These are phyloP conservation scores for Dendrolimus punctatus DNA, from an alignment of 1,140 invertebrate species.

Conservation along the genomic window DNA sequence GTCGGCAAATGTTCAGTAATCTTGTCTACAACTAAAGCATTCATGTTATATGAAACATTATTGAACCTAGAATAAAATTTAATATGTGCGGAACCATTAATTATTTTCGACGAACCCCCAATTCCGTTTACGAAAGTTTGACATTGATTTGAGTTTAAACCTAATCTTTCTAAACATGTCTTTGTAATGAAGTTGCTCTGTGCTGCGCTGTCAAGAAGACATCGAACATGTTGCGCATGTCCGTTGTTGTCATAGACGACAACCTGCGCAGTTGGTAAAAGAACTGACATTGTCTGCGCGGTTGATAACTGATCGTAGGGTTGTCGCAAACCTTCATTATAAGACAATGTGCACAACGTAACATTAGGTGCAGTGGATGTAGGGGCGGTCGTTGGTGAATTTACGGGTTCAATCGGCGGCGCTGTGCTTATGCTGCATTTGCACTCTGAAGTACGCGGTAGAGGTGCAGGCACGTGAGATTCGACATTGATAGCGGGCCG, in stretches of 20 bases:
- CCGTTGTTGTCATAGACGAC: no score
- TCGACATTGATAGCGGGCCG: neutral
- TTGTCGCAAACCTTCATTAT: neutral
- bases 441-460: neutral
- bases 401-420: neutral
- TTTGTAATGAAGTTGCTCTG: slow-evolving; percentile 17
- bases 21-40: slow-evolving; percentile 10
- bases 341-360: slow-evolving; percentile 3
- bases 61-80: slow-evolving; percentile 17
- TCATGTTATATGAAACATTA: slow-evolving; percentile 13
- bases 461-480: neutral
- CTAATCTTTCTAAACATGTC: slow-evolving; percentile 12
- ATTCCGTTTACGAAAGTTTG: slow-evolving; percentile 13
- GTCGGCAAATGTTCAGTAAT: slow-evolving; percentile 15
- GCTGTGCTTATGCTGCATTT: neutral
- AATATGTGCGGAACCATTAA: slow-evolving; percentile 9
- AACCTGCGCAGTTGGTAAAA: no score
- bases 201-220: slow-evolving; percentile 9
- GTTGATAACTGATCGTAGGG: no score
- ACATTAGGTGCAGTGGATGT: neutral
- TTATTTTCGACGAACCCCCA: slow-evolving; percentile 10
- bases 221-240: no score
- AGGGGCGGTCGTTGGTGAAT: neutral
- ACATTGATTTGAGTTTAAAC: slow-evolving; percentile 5
- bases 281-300: no score